Evolutionary conservation across 2,888 invertebrate genomes (phyloP).

Genomic region (Synanthedon myopaeformis): DNA sequence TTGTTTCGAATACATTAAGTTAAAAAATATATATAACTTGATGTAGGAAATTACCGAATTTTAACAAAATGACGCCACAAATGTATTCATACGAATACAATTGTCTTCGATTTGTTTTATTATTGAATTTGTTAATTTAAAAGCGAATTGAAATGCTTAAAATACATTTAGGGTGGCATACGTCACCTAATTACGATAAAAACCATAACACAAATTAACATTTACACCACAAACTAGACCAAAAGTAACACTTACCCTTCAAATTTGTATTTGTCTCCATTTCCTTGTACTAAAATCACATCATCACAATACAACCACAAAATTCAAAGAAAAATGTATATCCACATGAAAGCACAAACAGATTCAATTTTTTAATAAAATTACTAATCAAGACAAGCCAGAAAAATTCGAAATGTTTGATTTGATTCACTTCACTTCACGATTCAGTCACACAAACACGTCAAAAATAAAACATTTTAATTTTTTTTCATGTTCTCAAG

Average conservation of each 20-base stretch:
- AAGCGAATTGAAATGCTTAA: background rate
- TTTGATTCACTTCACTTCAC: conserved; percentile 1
- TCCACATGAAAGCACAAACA: conserved; percentile 10
- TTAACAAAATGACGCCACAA: no score
- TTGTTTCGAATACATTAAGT: no score
- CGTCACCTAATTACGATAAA: conserved; percentile 29
- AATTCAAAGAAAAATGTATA: conserved; percentile 10
- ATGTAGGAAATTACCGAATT: no score
- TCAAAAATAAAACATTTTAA: no score
- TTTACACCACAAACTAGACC: conserved; percentile 61
- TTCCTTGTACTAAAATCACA: conserved; percentile 47
- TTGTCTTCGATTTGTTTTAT: no score
- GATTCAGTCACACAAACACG: no score
- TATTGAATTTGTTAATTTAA: no score
- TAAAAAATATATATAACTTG: no score
- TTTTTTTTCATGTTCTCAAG: no score
- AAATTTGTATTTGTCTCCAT: conserved; percentile 63
- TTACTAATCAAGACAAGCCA: background rate
- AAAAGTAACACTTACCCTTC: conserved; percentile 47
- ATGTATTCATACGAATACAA: no score
- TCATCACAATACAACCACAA: conserved; percentile 37
- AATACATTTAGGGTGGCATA: conserved; percentile 21
- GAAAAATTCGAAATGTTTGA: conserved; percentile 2
- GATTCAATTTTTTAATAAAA: background rate
- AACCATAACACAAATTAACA: conserved; percentile 38